Base-by-base conservation (phyloP, 2,797 vertebrate genomes). In the Gorsachius magnificus region DNA sequence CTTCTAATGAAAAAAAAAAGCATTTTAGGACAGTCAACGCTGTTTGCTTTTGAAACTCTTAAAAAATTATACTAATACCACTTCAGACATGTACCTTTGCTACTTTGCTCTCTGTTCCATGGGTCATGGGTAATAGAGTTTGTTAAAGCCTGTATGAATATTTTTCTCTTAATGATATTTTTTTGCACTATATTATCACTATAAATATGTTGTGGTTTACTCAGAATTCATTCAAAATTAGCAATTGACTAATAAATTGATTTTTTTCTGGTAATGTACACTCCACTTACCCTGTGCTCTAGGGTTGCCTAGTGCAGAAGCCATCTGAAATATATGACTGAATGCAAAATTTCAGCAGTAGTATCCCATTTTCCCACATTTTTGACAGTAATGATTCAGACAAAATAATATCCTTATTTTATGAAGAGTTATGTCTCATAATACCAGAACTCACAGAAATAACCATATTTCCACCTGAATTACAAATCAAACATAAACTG, bases 1-100 rank as follows among this genome's bases (percentile, higher is more conserved):
- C 35, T 48, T 94, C 98, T 99, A 95, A 22, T 45, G 15, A 58
- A 63, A 22, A 71, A 71, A 41, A 6, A 46, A 21, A 22, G 2
- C 1, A 48, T 87, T 57, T 71, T 89, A 75, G 33, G 60, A 77
- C 4, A 54, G n/a, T 64, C 36, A 64, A 5, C 53, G 4, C 6
- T 28, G 10, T 56, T 74, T 79, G 4, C 4, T 66, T 82, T 87
- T 74, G 13, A 61, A 69, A 26, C 5, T 64, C 7, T 5, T 63
- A 26, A 66, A 65, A 25, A 57, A 21, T 36, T n/a, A 36, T 46
- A 38, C 22, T 70, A 43, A 61, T 8, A 64, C 3, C 3, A 35
- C 5, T 15, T 93, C 53, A 68, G 28, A 15, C 13, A n/a, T 11
- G 0, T 28, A 35, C 5, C 16, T 70, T 74, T 64, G 16, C 2